Percentiles rank a stretch among this genome's conserved stretches.
Conservation (phyloP, 2,797 vertebrate genomes). For the Molothrus aeneus region DNA sequence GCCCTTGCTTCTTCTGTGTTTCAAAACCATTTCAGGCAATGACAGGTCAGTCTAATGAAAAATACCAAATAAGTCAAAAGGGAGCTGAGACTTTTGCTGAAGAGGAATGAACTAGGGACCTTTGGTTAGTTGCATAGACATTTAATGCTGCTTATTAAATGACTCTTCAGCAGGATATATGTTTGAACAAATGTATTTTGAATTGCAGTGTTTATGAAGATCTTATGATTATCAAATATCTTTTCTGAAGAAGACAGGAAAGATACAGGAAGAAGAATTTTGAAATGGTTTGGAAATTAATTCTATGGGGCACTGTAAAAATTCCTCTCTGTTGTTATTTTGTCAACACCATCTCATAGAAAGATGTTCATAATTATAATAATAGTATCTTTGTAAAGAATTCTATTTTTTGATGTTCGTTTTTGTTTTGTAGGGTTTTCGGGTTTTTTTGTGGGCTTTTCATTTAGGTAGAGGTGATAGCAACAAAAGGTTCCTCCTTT, state of each 20-base stretch:
- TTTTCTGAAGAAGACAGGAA: background rate
- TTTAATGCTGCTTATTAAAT: background rate
- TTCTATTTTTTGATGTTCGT: background rate
- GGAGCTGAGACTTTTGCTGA: background rate
- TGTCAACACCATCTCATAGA: background rate
- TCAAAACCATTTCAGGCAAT: background rate
- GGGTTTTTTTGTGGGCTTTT: rapidly evolving
- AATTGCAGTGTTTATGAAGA: background rate
- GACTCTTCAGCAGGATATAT: background rate
- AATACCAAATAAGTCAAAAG: background rate
- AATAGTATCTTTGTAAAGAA: background rate
- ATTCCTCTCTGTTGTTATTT: background rate
- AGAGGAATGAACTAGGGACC: background rate
- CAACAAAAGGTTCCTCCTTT: background rate
- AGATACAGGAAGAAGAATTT: background rate
- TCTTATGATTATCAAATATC: background rate
- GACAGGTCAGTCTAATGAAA: background rate
- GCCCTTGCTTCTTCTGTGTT: background rate
- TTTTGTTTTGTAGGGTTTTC: background rate
- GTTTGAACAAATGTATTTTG: background rate
- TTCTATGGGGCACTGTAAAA: background rate
- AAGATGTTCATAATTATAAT: background rate
- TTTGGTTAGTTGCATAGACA: background rate
- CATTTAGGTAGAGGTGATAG: background rate
- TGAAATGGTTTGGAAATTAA: background rate